Percentiles rank a stretch among this genome's conserved stretches.
phyloP scores from a whole-genome alignment of 2,888 invertebrate genomes.

The Sesia apiformis region DNA sequence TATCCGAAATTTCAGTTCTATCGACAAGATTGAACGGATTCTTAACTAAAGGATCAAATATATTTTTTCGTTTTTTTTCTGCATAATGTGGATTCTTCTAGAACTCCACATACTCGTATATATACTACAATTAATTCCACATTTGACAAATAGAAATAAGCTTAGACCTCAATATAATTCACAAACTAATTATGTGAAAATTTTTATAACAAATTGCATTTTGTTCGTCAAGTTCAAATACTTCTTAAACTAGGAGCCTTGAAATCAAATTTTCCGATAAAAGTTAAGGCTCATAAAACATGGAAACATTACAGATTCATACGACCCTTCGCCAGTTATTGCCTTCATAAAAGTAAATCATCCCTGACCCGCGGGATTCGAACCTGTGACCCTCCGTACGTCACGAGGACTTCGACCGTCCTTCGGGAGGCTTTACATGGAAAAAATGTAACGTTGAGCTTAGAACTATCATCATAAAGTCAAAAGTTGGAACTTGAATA shows the following conservation, averaged over 20 bases:
- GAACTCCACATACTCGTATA: too few relatives aligned
- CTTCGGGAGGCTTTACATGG: background rate
- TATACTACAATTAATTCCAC: too few relatives aligned
- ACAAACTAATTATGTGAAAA: too few relatives aligned
- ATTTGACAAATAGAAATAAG: too few relatives aligned
- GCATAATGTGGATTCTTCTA: too few relatives aligned
- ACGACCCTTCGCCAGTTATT: background rate
- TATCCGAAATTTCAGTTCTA: too few relatives aligned
- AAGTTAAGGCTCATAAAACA: background rate
- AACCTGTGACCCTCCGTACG: slow-evolving; percentile 3
- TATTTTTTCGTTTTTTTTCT: too few relatives aligned
- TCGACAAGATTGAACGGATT: too few relatives aligned
- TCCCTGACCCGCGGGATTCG: background rate
- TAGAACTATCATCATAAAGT: background rate
- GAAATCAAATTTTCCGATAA: background rate
- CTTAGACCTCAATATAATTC: too few relatives aligned
- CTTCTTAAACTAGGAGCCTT: background rate
- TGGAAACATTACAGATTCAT: slow-evolving; percentile 1
- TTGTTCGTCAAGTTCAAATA: background rate
- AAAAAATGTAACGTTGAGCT: background rate
- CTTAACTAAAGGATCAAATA: too few relatives aligned
- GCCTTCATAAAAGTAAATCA: background rate
- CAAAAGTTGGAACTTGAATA: background rate
- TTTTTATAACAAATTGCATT: too few relatives aligned
- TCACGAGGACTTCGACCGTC: background rate